Evolutionary conservation across 2,888 invertebrate genomes (phyloP), one percentile per base, ranked within the genome.

Genomic region (Drosophila antonietae): DNA sequence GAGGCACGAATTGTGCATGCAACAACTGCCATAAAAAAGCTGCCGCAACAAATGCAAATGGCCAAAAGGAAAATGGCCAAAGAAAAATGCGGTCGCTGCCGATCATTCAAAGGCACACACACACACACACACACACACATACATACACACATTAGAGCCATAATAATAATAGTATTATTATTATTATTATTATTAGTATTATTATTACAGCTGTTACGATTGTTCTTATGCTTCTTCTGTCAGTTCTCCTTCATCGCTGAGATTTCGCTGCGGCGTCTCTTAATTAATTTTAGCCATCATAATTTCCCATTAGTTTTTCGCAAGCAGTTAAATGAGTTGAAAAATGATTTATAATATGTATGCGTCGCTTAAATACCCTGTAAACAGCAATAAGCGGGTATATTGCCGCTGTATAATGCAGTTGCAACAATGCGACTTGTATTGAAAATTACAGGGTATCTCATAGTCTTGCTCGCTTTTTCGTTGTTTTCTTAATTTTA

Each of bases 261-360:
- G 78, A 73, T 66, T 81, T 66, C 49, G 56, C 49, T 59, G 73
- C 57, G 57, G 81, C 63, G 65, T 64, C 70, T 59, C 65, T 81
- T 84, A 88, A 88, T 83, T 82, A 78, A 86, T 86, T 86, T 51
- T 77, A 72, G 65, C 70, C 80, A 86, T 72, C 83, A 80, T 78
- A 73, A 80, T 80, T 80, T 81, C 78, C 76, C 76, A 76, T 78
- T 76, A 77, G 78, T 68, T 78, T 72, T 75, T 77, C 66, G 68
- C 69, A 67, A 72, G 72, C 72, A 78, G 83, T 86, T 87, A 81
- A 85, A 85, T 89, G 84, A 81, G 75, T 84, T 89, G 85, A 66
- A 80, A 89, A 88, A 75, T 89, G 71, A 89, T 78, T 80, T 84
- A 89, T 75, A 83, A 68, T 68, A 74, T 75, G 46, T 53, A 43